Percentiles rank a stretch among this genome's conserved stretches.
Evolutionary conservation across 2,113 vertebrate genomes (phyloP).

Genomic region (Campylorhamphus procurvoides): DNA sequence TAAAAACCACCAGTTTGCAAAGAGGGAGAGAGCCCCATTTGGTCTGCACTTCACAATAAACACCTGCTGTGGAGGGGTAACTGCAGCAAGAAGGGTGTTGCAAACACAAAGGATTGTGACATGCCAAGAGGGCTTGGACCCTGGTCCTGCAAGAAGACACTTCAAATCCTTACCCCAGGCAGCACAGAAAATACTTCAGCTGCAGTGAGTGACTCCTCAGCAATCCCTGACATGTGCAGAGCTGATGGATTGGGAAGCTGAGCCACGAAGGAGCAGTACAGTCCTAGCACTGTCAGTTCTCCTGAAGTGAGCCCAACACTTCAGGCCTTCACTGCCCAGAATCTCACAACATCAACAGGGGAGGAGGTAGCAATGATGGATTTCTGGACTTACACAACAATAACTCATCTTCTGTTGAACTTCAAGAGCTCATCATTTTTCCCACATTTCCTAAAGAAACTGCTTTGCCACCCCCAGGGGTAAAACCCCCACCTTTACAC

Average conservation of each 20-base stretch:
- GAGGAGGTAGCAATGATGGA: background rate
- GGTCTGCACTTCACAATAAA: background rate
- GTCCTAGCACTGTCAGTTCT: background rate
- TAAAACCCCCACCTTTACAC: background rate
- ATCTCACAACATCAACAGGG: background rate
- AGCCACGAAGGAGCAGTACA: background rate
- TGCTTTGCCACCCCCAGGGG: background rate
- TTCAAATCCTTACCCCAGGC: background rate
- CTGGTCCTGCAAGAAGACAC: background rate
- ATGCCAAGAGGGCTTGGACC: background rate
- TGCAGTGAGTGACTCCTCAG: background rate
- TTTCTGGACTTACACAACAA: background rate
- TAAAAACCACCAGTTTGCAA: background rate
- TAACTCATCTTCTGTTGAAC: background rate
- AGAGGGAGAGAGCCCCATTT: background rate
- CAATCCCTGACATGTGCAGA: background rate
- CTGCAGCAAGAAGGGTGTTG: accelerated
- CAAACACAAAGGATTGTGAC: accelerated
- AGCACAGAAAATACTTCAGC: background rate
- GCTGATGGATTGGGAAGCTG: background rate
- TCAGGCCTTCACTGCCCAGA: background rate
- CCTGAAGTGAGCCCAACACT: accelerated
- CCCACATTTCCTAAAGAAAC: background rate
- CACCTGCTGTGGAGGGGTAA: background rate
- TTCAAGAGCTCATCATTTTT: background rate